Percentiles rank a stretch among this genome's conserved stretches.
Conservation (phyloP, 2,113 vertebrate genomes). For the Lampris incognitus region DNA sequence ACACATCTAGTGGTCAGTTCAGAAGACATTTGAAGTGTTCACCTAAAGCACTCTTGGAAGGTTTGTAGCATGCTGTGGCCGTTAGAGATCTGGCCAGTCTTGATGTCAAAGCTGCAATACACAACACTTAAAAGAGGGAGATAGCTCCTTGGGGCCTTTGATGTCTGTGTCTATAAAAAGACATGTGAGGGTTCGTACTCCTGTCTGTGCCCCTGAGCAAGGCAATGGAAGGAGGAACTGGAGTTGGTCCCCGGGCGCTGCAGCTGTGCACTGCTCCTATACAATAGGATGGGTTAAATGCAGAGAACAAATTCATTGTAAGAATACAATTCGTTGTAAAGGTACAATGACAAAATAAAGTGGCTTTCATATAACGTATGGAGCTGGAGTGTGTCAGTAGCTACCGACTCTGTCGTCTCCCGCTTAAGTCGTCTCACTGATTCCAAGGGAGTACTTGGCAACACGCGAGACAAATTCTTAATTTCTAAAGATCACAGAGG, state of each 20-base stretch:
- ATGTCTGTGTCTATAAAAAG: background rate
- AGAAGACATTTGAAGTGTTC: conserved; percentile 18
- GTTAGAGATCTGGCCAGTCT: conserved; percentile 44
- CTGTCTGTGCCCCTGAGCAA: no score
- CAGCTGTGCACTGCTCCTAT: no score
- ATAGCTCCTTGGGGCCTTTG: conserved; percentile 24
- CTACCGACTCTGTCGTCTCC: background rate
- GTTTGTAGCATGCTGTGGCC: conserved; percentile 35
- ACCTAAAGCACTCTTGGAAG: background rate
- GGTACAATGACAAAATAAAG: no score
- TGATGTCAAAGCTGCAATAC: conserved; percentile 62
- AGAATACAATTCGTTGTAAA: no score
- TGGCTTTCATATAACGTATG: background rate
- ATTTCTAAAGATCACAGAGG: background rate
- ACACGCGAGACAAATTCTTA: background rate
- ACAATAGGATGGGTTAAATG: no score
- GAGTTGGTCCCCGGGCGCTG: no score
- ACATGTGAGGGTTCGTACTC: background rate
- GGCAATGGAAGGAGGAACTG: no score
- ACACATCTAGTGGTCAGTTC: conserved; percentile 12
- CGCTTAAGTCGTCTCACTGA: background rate
- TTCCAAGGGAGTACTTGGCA: background rate
- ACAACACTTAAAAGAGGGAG: conserved; percentile 50
- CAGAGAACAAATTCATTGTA: no score
- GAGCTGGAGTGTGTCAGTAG: background rate